Percentiles rank a stretch among this genome's conserved stretches.
These are phyloP conservation scores for Brenthis hecate DNA, from an alignment of 2,888 invertebrate genomes.

Conservation along the genomic window DNA sequence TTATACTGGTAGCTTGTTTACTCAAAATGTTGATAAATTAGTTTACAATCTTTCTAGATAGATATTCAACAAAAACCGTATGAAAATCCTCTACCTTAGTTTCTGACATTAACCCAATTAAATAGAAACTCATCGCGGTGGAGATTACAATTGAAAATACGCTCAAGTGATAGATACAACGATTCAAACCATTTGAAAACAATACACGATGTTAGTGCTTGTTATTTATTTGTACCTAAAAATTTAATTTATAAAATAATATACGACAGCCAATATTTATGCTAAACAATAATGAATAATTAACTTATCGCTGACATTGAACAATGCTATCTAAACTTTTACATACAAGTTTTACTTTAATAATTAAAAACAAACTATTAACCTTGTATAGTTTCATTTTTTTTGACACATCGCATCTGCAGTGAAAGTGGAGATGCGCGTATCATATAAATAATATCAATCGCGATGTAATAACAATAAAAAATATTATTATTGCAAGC, in stretches of 20 bases:
- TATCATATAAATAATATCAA: slow-evolving; percentile 73
- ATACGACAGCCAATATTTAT: slow-evolving; percentile 14
- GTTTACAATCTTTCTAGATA: too few species aligned
- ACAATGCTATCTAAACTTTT: slow-evolving; percentile 17
- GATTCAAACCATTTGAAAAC: too few species aligned
- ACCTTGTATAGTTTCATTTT: background rate
- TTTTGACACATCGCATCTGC: slow-evolving; percentile 52
- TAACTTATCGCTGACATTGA: slow-evolving; percentile 31
- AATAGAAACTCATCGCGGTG: too few species aligned
- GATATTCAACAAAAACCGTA: too few species aligned
- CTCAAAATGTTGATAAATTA: too few species aligned
- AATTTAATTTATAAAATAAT: slow-evolving; percentile 1
- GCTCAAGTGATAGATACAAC: too few species aligned
- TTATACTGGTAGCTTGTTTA: too few species aligned
- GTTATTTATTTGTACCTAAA: background rate
- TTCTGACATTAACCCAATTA: too few species aligned
- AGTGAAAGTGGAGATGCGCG: slow-evolving; percentile 65
- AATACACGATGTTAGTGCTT: too few species aligned
- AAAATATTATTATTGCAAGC: slow-evolving; percentile 57
- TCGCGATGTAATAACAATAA: slow-evolving; percentile 72
- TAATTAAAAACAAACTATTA: slow-evolving; percentile 1
- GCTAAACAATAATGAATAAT: slow-evolving; percentile 31
- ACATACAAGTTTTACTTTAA: background rate
- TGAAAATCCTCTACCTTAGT: too few species aligned
- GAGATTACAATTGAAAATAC: too few species aligned